Conservation (phyloP, 35 echinoderm and acorn worm genomes). For the Amphiura filiformis region DNA sequence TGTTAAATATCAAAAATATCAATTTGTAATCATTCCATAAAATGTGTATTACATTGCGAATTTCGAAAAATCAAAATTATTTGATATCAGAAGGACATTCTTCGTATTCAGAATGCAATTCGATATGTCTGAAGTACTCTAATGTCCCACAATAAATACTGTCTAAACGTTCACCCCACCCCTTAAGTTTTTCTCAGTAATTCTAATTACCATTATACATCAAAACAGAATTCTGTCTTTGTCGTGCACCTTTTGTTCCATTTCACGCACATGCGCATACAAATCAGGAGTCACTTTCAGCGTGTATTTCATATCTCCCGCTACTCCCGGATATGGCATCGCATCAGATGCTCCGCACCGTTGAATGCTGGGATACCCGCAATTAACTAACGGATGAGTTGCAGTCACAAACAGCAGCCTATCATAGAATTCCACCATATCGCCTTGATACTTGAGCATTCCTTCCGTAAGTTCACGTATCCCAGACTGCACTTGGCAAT, state of each 20-base stretch:
- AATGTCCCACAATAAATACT: no score
- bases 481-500: slow-evolving; percentile 62
- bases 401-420: slow-evolving; percentile 84
- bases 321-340: slow-evolving; percentile 75
- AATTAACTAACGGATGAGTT: slow-evolving; percentile 64
- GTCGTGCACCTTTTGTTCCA: slow-evolving; percentile 36
- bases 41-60: no score
- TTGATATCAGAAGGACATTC: no score
- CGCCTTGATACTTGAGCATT: slow-evolving; percentile 96
- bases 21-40: no score
- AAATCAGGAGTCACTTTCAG: slow-evolving; percentile 90
- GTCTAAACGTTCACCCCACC: no score
- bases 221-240: slow-evolving; percentile 50
- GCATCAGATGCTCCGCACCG: slow-evolving; percentile 58
- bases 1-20: no score
- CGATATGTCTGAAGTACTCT: no score
- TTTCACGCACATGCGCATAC: slow-evolving; percentile 51
- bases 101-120: no score
- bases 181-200: no score
- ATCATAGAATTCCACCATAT: slow-evolving; percentile 96
- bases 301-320: slow-evolving; percentile 71
- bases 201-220: no score
- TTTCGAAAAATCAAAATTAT: no score
- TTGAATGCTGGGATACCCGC: slow-evolving; percentile 93
- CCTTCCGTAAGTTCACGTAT: slow-evolving; percentile 93